Evolutionary conservation across 2,113 vertebrate genomes (phyloP).

Genomic region (Osmerus eperlanus): DNA sequence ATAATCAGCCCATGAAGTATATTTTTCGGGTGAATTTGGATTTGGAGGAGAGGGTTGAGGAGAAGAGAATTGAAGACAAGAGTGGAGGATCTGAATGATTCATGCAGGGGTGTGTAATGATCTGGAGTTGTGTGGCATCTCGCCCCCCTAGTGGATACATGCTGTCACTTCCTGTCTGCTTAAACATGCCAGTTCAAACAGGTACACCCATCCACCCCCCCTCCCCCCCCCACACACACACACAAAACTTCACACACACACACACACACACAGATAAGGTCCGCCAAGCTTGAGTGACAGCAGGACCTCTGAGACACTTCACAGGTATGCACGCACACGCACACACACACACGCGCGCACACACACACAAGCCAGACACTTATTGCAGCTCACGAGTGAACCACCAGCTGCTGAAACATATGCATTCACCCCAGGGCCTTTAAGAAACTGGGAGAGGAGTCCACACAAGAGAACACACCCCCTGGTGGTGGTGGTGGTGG

Average conservation of each 20-base stretch:
- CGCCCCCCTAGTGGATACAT: constrained; percentile 54
- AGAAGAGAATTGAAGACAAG: not conserved
- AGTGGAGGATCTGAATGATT: not conserved
- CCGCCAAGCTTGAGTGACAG: constrained; percentile 24
- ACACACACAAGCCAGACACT: too few species aligned
- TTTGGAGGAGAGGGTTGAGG: constrained; percentile 24
- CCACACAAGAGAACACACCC: too few species aligned
- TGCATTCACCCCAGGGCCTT: not conserved
- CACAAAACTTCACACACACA: not conserved
- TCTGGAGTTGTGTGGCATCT: constrained; percentile 47
- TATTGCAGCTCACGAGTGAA: not conserved
- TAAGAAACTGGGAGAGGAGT: too few species aligned
- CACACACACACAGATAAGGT: not conserved
- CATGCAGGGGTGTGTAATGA: constrained; percentile 35
- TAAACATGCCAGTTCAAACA: constrained; percentile 49
- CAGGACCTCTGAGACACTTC: not conserved
- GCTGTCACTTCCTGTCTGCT: constrained; percentile 52
- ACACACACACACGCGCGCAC: not conserved
- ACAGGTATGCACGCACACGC: not conserved
- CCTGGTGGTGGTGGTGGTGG: too few species aligned
- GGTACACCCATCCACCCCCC: constrained; percentile 49
- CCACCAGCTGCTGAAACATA: not conserved
- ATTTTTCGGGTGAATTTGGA: not conserved
- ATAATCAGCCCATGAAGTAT: not conserved
- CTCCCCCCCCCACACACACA: constrained; percentile 41